A percentile compares a stretch with the other conserved stretches of the same genome.
phyloP scores from a whole-genome alignment of 2,113 vertebrate genomes.

The Hemibagrus wyckioides region DNA sequence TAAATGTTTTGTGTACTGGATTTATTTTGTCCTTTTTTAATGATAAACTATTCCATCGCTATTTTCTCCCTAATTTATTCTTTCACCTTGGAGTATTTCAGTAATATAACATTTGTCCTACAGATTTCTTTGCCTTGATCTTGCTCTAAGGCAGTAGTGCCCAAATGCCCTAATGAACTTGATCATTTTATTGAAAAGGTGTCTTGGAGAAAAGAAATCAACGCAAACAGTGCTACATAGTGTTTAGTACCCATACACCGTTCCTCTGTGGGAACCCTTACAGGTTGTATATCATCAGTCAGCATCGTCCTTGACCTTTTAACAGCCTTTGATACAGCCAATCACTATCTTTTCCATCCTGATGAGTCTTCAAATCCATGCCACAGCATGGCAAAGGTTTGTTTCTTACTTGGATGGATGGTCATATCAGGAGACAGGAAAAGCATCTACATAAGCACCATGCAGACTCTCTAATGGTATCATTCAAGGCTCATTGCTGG shows the following conservation, averaged over 20 bases:
- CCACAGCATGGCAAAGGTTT: too few relatives aligned
- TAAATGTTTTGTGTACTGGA: too few relatives aligned
- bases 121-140: neutral
- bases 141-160: neutral
- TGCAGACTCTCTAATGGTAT: neutral
- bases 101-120: neutral
- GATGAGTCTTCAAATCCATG: too few relatives aligned
- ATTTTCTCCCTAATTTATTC: neutral
- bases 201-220: neutral
- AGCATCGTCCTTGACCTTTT: too few relatives aligned
- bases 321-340: too few relatives aligned
- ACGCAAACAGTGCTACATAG: too few relatives aligned
- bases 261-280: neutral
- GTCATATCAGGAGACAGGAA: neutral
- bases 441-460: neutral
- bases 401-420: too few relatives aligned
- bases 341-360: too few relatives aligned
- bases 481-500: neutral
- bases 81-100: too few relatives aligned
- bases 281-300: neutral
- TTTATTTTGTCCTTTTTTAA: neutral
- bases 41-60: neutral
- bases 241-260: too few relatives aligned
- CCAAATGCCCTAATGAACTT: too few relatives aligned
- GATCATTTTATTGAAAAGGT: too few relatives aligned